Conservation (phyloP, 2,113 vertebrate genomes). For the Cryptotis parvus region DNA sequence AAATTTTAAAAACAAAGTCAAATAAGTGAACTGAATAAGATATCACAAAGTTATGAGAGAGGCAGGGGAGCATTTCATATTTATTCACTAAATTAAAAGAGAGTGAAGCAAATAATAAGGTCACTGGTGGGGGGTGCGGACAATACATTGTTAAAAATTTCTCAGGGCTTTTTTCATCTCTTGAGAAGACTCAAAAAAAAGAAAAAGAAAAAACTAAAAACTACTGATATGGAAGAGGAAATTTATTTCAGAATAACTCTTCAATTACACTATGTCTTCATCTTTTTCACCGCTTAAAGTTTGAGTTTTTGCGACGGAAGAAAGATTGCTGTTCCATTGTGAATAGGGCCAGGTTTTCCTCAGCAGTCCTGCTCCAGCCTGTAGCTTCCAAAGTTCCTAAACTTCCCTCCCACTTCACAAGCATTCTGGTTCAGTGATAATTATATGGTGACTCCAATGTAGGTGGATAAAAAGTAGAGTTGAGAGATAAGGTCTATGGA, state of each 20-base stretch:
- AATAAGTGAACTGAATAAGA: neutral
- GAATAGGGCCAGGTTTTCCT: neutral
- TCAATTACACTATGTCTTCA: neutral
- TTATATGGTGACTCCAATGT: too few relatives aligned
- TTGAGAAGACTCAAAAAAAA: neutral
- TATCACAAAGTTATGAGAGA: neutral
- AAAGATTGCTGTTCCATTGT: neutral
- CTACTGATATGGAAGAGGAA: neutral
- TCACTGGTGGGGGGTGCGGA: neutral
- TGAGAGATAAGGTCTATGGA: neutral
- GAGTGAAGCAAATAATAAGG: neutral
- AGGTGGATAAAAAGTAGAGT: neutral
- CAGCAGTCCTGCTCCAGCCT: neutral
- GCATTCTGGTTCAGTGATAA: neutral
- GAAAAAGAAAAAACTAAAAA: neutral
- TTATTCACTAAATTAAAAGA: neutral
- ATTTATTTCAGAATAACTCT: neutral
- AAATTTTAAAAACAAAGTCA: conserved; percentile 20
- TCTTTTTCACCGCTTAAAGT: neutral
- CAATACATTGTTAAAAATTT: neutral
- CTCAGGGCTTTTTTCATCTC: neutral
- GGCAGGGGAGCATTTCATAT: neutral
- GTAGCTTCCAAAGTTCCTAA: neutral
- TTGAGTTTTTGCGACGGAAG: neutral
- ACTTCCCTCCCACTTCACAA: neutral